Conservation (phyloP, 1,140 invertebrate species). For the Pinna nobilis region DNA sequence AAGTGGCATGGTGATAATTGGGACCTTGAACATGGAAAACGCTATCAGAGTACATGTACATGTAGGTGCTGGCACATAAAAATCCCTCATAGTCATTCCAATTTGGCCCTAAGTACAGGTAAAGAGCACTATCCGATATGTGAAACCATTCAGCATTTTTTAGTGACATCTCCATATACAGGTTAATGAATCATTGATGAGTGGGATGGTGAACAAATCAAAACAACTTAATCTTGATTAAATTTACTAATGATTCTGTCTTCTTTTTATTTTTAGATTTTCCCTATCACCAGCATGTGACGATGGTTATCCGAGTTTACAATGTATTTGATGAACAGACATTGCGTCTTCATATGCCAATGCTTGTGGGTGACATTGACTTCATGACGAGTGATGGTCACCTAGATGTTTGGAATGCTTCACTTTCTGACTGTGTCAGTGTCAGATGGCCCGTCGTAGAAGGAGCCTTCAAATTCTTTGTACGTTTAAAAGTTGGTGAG, state of each 20-base stretch:
- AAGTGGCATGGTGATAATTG: too few species aligned
- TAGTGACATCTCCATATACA: background rate
- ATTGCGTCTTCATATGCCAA: conserved; percentile 63
- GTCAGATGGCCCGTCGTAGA: conserved; percentile 69
- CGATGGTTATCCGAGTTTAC: conserved; percentile 65
- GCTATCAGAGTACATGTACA: too few species aligned
- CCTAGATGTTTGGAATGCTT: conserved; percentile 58
- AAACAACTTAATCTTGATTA: background rate
- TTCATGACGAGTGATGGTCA: conserved; percentile 50
- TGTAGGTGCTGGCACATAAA: too few species aligned
- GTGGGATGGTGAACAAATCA: background rate
- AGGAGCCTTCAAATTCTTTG: conserved; percentile 69
- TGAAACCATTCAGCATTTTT: too few species aligned
- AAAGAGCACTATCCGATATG: too few species aligned
- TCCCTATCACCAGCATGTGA: background rate
- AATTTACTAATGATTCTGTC: too few species aligned
- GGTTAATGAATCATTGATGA: background rate
- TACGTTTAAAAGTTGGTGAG: conserved; percentile 62
- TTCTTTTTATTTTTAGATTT: too few species aligned
- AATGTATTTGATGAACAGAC: conserved; percentile 64
- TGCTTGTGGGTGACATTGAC: conserved; percentile 68
- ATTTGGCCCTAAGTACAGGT: too few species aligned
- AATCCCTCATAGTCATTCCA: too few species aligned
- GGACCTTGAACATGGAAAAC: too few species aligned
- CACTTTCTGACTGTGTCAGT: conserved; percentile 11